A percentile compares a stretch with the other conserved stretches of the same genome.
phyloP scores from a whole-genome alignment of 2,888 invertebrate genomes.

The Leptopterna dolabrata region DNA sequence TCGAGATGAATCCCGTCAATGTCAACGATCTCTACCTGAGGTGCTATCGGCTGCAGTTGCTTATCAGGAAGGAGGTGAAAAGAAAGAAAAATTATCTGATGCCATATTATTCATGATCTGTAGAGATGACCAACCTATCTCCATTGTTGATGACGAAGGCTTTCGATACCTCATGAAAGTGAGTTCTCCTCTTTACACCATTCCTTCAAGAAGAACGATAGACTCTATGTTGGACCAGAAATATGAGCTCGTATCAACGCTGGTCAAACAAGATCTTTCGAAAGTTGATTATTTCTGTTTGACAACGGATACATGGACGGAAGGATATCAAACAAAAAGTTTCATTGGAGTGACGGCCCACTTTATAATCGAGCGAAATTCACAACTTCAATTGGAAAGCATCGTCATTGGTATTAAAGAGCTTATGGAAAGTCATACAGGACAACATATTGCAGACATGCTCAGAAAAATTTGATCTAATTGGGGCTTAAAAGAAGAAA shows the following conservation, averaged over 20 bases:
- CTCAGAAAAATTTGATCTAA: neutral
- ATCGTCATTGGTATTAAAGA: conserved; percentile 27
- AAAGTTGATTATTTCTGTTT: conserved; percentile 25
- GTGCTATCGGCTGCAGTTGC: no score
- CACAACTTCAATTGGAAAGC: conserved; percentile 27
- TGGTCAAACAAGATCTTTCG: conserved; percentile 18
- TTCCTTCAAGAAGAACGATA: conserved; percentile 29
- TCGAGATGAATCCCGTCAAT: neutral
- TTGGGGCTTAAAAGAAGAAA: conserved; percentile 6
- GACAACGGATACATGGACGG: conserved; percentile 33
- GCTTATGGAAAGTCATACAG: conserved; percentile 17
- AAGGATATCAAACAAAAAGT: conserved; percentile 31
- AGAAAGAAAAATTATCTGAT: conserved; percentile 24
- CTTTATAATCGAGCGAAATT: conserved; percentile 19
- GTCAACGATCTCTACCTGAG: conserved; percentile 27
- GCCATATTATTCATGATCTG: conserved; percentile 36
- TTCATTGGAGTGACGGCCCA: conserved; percentile 21
- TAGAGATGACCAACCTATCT: conserved; percentile 29
- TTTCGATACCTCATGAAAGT: conserved; percentile 35
- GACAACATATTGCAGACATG: neutral
- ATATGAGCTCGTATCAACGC: conserved; percentile 22
- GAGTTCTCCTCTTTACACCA: conserved; percentile 34
- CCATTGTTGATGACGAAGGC: conserved; percentile 27
- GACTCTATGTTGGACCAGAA: conserved; percentile 29
- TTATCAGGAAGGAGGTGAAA: conserved; percentile 23